These are phyloP conservation scores for Hedya salicella DNA, from an alignment of 2,888 invertebrate species.

Conservation along the genomic window DNA sequence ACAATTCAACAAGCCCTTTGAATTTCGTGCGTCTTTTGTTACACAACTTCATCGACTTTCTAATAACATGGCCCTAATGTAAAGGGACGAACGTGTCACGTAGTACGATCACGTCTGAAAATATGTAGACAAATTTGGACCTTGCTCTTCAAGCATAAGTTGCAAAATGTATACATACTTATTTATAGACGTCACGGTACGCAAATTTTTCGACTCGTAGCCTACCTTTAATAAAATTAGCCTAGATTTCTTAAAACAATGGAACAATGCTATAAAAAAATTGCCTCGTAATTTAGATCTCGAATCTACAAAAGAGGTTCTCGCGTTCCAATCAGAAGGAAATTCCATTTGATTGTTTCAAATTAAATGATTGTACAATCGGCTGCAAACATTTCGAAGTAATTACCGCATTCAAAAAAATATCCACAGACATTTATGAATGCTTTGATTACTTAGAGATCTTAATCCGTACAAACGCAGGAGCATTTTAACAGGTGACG, in stretches of 20 bases:
- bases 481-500: background rate
- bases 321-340: too few relatives aligned
- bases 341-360: too few relatives aligned
- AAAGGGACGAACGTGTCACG: slow-evolving; percentile 5
- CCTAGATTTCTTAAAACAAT: background rate
- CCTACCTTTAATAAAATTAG: background rate
- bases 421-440: too few relatives aligned
- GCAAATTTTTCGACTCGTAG: slow-evolving; percentile 7
- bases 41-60: slow-evolving; percentile 25
- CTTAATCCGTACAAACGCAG: background rate
- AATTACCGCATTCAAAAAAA: too few relatives aligned
- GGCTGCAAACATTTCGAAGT: too few relatives aligned
- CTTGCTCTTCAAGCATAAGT: too few relatives aligned
- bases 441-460: background rate
- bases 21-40: slow-evolving; percentile 9
- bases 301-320: background rate
- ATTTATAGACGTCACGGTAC: too few relatives aligned
- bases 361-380: too few relatives aligned
- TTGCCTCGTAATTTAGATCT: background rate
- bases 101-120: too few relatives aligned
- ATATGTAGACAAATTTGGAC: too few relatives aligned
- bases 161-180: too few relatives aligned
- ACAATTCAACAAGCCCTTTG: slow-evolving; percentile 18
- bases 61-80: slow-evolving; percentile 34
- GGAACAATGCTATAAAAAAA: background rate